phyloP scores from a whole-genome alignment of 2,797 vertebrate genomes.

The Scolopax rusticola region DNA sequence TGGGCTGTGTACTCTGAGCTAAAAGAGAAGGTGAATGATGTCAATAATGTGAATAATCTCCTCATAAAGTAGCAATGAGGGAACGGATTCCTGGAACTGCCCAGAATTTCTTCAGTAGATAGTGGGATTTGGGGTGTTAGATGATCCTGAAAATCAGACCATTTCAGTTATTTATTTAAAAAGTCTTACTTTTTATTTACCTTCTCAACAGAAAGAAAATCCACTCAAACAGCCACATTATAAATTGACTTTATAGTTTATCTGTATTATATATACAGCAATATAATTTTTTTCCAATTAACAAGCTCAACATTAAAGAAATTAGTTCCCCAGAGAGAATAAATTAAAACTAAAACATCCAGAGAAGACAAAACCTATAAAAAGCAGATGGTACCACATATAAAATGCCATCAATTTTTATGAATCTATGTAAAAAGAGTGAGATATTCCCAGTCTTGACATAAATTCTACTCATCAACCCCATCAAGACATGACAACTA shows the following conservation, averaged over 20 bases:
- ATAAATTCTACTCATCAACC: constrained; percentile 4
- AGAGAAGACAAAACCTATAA: constrained; percentile 24
- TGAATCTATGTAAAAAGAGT: constrained; percentile 10
- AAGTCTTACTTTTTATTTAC: background rate
- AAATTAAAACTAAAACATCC: constrained; percentile 42
- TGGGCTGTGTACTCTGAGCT: background rate
- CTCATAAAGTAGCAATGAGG: background rate
- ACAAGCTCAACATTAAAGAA: constrained; percentile 22
- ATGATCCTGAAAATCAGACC: background rate
- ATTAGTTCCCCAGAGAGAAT: background rate
- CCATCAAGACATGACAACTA: background rate
- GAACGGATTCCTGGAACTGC: background rate
- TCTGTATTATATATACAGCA: background rate
- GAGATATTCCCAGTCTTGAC: background rate
- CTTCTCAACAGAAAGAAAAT: background rate
- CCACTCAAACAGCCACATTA: background rate
- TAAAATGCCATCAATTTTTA: constrained; percentile 44
- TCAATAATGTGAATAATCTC: background rate
- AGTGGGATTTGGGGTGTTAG: background rate
- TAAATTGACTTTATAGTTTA: background rate
- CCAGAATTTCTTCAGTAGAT: background rate
- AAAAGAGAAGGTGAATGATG: background rate
- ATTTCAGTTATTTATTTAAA: background rate
- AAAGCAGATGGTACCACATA: constrained; percentile 33
- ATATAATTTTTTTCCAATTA: constrained; percentile 5